phyloP scores from a whole-genome alignment of 2,113 vertebrate genomes.

The Chauna torquata region DNA sequence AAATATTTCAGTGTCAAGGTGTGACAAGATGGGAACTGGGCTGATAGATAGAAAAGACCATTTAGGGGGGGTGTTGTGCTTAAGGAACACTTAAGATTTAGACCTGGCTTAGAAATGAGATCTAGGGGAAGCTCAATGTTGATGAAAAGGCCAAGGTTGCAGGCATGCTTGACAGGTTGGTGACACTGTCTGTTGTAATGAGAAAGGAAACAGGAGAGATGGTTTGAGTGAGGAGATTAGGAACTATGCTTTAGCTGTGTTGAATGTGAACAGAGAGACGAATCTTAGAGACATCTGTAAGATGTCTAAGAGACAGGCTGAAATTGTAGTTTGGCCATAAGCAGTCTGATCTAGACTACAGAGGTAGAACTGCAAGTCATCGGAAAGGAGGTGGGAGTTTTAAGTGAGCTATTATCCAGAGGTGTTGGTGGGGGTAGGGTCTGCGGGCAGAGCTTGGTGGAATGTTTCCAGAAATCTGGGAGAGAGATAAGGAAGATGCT shows the following conservation, averaged over 20 bases:
- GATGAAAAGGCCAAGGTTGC: background rate
- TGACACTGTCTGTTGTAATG: background rate
- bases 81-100: background rate
- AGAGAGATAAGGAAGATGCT: background rate
- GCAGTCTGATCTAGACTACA: background rate
- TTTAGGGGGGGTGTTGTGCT: background rate
- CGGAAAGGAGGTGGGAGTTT: background rate
- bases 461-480: background rate
- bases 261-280: background rate
- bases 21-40: background rate
- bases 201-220: background rate
- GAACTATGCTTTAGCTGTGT: background rate
- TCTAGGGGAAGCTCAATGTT: background rate
- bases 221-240: background rate
- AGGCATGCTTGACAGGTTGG: background rate
- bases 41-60: background rate
- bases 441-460: background rate
- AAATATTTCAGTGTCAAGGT: background rate
- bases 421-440: background rate
- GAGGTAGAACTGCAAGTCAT: background rate
- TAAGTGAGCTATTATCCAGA: background rate
- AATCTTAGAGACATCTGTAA: background rate
- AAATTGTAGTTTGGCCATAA: background rate
- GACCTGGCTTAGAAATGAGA: background rate
- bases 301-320: background rate